phyloP scores from a whole-genome alignment of 2,797 vertebrate genomes.

The Muraenolepis orangiensis region DNA sequence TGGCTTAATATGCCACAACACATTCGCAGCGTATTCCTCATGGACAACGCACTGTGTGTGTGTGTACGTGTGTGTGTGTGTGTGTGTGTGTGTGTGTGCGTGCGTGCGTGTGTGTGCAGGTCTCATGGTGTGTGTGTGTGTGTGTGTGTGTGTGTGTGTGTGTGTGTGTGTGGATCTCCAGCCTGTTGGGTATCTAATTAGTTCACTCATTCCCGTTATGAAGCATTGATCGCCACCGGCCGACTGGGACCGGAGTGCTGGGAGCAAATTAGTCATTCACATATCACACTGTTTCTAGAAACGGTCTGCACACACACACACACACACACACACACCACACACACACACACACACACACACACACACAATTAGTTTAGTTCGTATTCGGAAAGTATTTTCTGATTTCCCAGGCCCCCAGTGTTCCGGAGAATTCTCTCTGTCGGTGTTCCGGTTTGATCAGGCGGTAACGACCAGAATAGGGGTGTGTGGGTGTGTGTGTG shows the following conservation, averaged over 20 bases:
- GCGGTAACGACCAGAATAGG: background rate
- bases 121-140: constrained; percentile 25
- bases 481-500: too few species aligned
- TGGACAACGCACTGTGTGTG: too few species aligned
- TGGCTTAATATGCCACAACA: too few species aligned
- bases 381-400: too few species aligned
- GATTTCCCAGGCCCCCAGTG: too few species aligned
- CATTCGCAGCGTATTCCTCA: too few species aligned
- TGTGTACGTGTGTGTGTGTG: too few species aligned
- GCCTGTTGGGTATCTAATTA: constrained; percentile 51
- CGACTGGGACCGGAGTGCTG: constrained; percentile 30
- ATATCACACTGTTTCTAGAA: constrained; percentile 35
- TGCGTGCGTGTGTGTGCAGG: too few species aligned
- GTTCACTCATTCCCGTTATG: constrained; percentile 62
- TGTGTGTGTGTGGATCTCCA: constrained; percentile 47
- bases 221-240: constrained; percentile 61
- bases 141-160: constrained; percentile 41
- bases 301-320: background rate
- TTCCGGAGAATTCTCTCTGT: too few species aligned
- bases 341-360: constrained; percentile 1
- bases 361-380: too few species aligned
- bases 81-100: constrained; percentile 9
- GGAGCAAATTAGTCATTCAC: constrained; percentile 45
- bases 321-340: background rate
- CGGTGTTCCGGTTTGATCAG: background rate